These are phyloP conservation scores for Lerista edwardsae DNA, from an alignment of 2,797 vertebrate species.

Conservation along the genomic window DNA sequence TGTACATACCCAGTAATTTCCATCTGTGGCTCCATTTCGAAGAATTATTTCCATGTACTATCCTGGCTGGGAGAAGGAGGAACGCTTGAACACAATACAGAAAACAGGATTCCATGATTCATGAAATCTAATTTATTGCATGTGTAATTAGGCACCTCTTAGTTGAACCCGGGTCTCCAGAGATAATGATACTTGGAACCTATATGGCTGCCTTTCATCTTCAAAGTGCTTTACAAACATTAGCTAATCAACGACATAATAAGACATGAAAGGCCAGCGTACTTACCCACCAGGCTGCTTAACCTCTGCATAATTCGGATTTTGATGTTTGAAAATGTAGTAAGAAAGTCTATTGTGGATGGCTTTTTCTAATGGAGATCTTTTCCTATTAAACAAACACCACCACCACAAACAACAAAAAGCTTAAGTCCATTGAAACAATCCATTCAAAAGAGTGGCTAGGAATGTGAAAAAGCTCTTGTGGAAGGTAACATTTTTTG, in stretches of 20 bases:
- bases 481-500: background rate
- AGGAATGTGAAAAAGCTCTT: background rate
- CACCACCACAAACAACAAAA: constrained; percentile 17
- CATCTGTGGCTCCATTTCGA: constrained; percentile 19
- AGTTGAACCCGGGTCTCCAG: constrained; percentile 68
- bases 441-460: background rate
- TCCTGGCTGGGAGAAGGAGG: constrained; percentile 13
- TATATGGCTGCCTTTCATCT: constrained; percentile 72
- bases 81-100: constrained; percentile 43
- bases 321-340: constrained; percentile 57
- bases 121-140: constrained; percentile 77
- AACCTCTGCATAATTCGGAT: constrained; percentile 64
- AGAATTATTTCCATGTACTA: constrained; percentile 14
- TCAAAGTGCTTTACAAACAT: constrained; percentile 76
- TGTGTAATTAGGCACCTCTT: constrained; percentile 75
- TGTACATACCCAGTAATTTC: constrained; percentile 17
- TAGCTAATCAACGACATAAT: constrained; percentile 77
- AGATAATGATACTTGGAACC: constrained; percentile 75
- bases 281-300: constrained; percentile 56
- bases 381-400: background rate
- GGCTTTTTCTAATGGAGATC: background rate
- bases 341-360: constrained; percentile 24
- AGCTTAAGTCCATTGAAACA: background rate
- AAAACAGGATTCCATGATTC: constrained; percentile 62
- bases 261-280: constrained; percentile 67